A percentile compares a stretch with the other conserved stretches of the same genome.
These are phyloP conservation scores for Bruchidius siliquastri DNA, from an alignment of 2,888 invertebrate species.

Conservation along the genomic window DNA sequence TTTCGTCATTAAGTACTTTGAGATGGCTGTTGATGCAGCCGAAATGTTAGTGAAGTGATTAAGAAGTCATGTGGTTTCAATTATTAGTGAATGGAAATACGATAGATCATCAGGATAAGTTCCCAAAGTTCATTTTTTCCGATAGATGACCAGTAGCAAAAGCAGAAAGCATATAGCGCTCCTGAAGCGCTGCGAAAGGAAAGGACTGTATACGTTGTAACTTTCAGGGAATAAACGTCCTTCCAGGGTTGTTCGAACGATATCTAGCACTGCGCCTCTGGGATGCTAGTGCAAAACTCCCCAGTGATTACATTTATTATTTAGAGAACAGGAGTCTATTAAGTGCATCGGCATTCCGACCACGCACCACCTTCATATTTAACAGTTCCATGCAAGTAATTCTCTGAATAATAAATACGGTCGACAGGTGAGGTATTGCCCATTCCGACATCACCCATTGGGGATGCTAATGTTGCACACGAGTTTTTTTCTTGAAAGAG, in stretches of 20 bases:
- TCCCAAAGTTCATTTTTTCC: too few species aligned
- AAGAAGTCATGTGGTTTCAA: too few species aligned
- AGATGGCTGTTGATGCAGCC: too few species aligned
- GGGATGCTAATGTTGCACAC: neutral
- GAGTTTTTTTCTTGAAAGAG: neutral
- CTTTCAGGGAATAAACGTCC: too few species aligned
- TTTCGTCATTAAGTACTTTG: too few species aligned
- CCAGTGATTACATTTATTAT: slow-evolving; percentile 40
- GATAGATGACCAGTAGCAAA: too few species aligned
- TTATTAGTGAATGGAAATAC: too few species aligned
- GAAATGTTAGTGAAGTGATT: too few species aligned
- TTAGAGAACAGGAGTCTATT: slow-evolving; percentile 39
- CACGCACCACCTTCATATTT: slow-evolving; percentile 40
- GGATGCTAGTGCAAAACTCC: slow-evolving; percentile 14
- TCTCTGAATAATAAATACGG: slow-evolving; percentile 36
- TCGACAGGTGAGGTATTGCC: neutral
- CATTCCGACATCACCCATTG: neutral
- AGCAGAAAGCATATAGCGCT: too few species aligned
- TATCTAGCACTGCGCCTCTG: slow-evolving; percentile 12
- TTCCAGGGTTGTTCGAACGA: slow-evolving; percentile 4
- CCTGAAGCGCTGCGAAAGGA: too few species aligned
- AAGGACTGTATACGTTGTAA: too few species aligned
- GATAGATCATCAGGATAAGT: too few species aligned
- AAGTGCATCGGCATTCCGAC: slow-evolving; percentile 40
- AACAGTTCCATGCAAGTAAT: slow-evolving; percentile 37